A percentile compares a stretch with the other conserved stretches of the same genome.
Conservation (phyloP, 2,113 vertebrate species). For the Montifringilla adamsi region DNA sequence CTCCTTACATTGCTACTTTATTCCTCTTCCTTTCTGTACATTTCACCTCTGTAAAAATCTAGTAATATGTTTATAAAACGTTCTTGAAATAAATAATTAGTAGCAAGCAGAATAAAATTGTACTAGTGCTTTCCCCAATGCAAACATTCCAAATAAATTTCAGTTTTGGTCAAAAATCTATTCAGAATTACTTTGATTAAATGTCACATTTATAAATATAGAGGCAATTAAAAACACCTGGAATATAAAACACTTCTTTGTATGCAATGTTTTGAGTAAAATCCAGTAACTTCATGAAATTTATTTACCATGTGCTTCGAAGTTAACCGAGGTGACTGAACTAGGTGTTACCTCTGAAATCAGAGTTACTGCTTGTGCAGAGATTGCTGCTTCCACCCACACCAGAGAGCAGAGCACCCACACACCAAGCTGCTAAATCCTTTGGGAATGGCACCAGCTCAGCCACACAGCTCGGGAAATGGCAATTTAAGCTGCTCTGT, state of each 20-base stretch:
- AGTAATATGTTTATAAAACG: neutral
- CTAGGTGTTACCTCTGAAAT: constrained; percentile 14
- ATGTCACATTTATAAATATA: neutral
- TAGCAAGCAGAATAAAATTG: neutral
- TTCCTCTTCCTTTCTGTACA: neutral
- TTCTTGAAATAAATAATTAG: neutral
- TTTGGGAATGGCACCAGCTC: neutral
- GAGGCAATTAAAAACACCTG: constrained; percentile 35
- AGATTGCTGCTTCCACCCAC: neutral
- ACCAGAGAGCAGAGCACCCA: neutral
- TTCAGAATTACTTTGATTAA: neutral
- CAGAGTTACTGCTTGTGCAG: neutral
- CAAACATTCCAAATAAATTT: neutral
- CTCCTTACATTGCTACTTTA: neutral
- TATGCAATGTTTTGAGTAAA: neutral
- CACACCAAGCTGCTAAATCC: neutral
- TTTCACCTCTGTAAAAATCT: neutral
- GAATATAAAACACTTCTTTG: constrained; percentile 27
- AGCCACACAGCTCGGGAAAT: neutral
- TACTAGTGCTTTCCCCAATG: neutral
- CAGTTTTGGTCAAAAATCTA: neutral
- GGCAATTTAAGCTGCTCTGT: neutral
- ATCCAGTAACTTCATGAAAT: neutral
- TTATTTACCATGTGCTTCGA: neutral
- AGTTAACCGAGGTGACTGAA: constrained; percentile 46